Conservation (phyloP, 1,140 invertebrate genomes). For the Liolophura sinensis region DNA sequence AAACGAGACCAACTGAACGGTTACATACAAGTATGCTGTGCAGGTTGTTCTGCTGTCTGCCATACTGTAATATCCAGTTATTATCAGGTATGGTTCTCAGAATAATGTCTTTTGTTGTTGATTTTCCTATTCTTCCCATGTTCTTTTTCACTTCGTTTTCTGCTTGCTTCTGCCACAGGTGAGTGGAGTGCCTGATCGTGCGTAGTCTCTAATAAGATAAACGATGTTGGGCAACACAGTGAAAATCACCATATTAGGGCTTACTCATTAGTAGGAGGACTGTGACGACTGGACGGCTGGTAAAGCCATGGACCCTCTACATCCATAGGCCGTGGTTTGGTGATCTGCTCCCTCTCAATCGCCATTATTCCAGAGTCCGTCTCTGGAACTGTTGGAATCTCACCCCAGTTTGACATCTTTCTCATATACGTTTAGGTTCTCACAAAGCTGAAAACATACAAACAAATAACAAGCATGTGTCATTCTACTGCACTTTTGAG, state of each 20-base stretch:
- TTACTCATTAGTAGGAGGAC: constrained; percentile 51
- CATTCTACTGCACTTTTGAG: not conserved
- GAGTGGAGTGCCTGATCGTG: too few species aligned
- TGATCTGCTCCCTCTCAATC: constrained; percentile 55
- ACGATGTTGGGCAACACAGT: not conserved
- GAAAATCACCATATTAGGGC: not conserved
- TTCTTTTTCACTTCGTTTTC: too few species aligned
- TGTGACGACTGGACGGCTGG: constrained; percentile 51
- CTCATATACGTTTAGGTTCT: not conserved
- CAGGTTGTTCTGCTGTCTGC: too few species aligned
- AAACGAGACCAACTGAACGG: too few species aligned
- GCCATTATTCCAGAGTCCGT: constrained; percentile 53
- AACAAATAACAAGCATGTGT: not conserved
- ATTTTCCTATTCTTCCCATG: too few species aligned
- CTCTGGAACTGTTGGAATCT: constrained; percentile 45
- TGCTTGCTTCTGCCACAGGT: too few species aligned
- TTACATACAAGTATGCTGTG: too few species aligned
- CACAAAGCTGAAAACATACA: not conserved
- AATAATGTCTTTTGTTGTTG: too few species aligned
- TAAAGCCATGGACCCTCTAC: constrained; percentile 52
- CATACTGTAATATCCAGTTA: too few species aligned
- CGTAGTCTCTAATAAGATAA: not conserved
- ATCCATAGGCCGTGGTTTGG: constrained; percentile 50
- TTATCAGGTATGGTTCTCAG: too few species aligned
- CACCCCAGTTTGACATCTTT: constrained; percentile 46